These are phyloP conservation scores for Himantopus leucocephalus DNA, from an alignment of 2,113 vertebrate species.

Conservation along the genomic window DNA sequence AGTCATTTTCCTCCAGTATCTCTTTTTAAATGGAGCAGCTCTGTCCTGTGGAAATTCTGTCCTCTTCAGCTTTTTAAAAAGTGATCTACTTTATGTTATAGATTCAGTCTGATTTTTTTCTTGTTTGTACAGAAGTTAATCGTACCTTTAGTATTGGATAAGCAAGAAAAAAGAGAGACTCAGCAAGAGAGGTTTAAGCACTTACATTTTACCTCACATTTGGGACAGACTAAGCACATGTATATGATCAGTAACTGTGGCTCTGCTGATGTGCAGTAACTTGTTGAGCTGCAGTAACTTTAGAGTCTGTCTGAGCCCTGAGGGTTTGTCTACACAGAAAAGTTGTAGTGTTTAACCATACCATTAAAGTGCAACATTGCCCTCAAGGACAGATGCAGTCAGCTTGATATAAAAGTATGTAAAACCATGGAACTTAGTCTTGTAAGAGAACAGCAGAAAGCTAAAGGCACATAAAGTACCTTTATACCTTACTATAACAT, in stretches of 20 bases:
- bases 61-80: background rate
- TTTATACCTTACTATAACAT: background rate
- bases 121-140: background rate
- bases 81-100: background rate
- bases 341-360: constrained; percentile 9
- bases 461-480: background rate
- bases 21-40: background rate
- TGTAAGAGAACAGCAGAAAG: background rate
- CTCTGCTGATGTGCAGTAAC: constrained; percentile 8
- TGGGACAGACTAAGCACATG: background rate
- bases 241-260: background rate
- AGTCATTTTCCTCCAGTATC: background rate
- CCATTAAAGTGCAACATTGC: background rate
- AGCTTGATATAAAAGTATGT: background rate
- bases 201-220: background rate
- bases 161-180: background rate
- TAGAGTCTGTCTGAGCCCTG: background rate
- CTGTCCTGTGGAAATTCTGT: background rate
- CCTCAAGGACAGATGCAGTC: background rate
- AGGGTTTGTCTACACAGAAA: background rate
- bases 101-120: background rate
- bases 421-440: background rate
- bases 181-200: background rate
- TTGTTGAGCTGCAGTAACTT: constrained; percentile 10
- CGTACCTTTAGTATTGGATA: background rate